phyloP scores from a whole-genome alignment of 2,113 vertebrate genomes.

The Protobothrops flavoviridis region DNA sequence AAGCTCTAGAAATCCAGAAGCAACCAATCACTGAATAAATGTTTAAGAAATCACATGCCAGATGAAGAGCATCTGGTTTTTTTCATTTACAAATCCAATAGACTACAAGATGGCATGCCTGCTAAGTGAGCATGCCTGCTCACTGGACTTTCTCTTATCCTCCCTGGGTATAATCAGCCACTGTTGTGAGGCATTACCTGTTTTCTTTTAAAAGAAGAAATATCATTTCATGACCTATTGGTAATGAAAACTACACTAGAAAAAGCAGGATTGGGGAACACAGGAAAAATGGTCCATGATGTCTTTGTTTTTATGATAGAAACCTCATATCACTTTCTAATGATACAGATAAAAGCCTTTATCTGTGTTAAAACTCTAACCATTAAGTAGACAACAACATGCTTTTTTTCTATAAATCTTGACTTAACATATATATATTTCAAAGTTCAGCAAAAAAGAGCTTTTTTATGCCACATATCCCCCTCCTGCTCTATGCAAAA shows the following conservation, averaged over 20 bases:
- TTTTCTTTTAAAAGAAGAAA: conserved; percentile 25
- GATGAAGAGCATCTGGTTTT: neutral
- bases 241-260: neutral
- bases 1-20: neutral
- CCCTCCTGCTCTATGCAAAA: neutral
- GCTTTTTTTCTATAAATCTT: neutral
- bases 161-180: neutral
- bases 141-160: neutral
- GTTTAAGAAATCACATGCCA: neutral
- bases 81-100: neutral
- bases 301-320: conserved; percentile 3
- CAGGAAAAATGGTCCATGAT: neutral
- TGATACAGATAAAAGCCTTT: neutral
- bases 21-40: neutral
- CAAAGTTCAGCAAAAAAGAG: neutral
- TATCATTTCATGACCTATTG: neutral
- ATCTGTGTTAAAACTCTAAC: neutral
- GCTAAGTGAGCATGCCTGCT: neutral
- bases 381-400: neutral
- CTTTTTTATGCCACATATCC: neutral
- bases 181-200: neutral
- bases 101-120: neutral
- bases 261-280: neutral
- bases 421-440: neutral
- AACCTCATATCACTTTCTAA: neutral